Evolutionary conservation across 53 echinoderm and acorn worm genomes (phyloP).

Genomic region (Zoroaster sp.): DNA sequence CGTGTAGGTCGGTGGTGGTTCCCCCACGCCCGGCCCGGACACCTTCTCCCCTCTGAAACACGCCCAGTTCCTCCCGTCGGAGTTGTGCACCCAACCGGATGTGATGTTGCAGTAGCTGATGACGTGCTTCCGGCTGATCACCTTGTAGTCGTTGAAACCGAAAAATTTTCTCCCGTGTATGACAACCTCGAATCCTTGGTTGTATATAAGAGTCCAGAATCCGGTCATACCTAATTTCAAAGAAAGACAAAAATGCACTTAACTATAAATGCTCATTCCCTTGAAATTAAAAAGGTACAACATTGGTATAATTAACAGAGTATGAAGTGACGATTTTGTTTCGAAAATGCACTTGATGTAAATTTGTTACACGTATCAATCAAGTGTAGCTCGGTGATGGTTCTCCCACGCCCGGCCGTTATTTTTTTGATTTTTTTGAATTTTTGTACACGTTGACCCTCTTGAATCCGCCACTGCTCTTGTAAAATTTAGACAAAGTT

Average conservation of each 20-base stretch:
- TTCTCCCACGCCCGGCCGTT: too few relatives aligned
- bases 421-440: too few relatives aligned
- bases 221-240: slow-evolving; percentile 42
- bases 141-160: slow-evolving; percentile 67
- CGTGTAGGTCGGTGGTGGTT: slow-evolving; percentile 26
- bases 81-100: slow-evolving; percentile 69
- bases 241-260: not conserved
- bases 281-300: too few relatives aligned
- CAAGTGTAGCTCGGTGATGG: too few relatives aligned
- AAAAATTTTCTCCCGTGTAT: slow-evolving; percentile 71
- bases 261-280: not conserved
- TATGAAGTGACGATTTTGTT: too few relatives aligned
- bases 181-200: slow-evolving; percentile 75
- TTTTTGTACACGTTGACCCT: too few relatives aligned
- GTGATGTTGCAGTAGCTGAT: slow-evolving; percentile 67
- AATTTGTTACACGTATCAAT: not conserved
- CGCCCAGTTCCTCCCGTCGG: slow-evolving; percentile 68
- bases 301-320: too few relatives aligned
- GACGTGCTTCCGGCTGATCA: slow-evolving; percentile 53
- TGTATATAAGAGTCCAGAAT: slow-evolving; percentile 83
- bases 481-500: not conserved
- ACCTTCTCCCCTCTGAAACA: slow-evolving; percentile 68
- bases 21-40: slow-evolving; percentile 11
- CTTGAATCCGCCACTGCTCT: too few relatives aligned
- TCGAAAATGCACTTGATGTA: not conserved